Evolutionary conservation across 2,888 invertebrate genomes (phyloP), one percentile per base, ranked within the genome.

Genomic region (Aphodius sticticus): DNA sequence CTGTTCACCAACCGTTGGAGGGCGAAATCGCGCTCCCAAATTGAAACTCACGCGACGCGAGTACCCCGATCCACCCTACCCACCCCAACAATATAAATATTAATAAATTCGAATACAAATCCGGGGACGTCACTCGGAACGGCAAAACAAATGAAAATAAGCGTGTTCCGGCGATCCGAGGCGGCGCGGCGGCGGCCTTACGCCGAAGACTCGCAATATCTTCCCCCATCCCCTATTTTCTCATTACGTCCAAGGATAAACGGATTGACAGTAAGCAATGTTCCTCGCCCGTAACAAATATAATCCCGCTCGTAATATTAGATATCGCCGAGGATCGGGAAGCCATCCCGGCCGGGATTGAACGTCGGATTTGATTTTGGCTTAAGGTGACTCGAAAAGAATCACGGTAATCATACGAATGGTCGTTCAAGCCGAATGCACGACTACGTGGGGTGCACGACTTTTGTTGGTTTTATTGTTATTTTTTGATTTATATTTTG

Each of bases 61-160:
- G 53, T 12, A 53, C 53, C 53, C 53, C 53, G 53, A 53, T 53
- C 53, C 53, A 53, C 53, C 53, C 53, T 12, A 12, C 9, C 53
- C 9, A 7, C 7, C 53, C 53, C 53, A 12, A 12, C 53, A 53
- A 12, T 53, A 53, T 53, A 53, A 53, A 53, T 53, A 53, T 53
- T 53, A 53, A 53, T 53, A 53, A 53, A 53, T 53, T 53, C 53
- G 53, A 53, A 53, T 53, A 53, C 53, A 53, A 53, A 53, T 53
- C 53, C 53, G 7, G 12, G 9, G 53, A 53, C 53, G 53, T 53
- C 53, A 53, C 53, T 53, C 12, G 9, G 9, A 53, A 53, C 3
- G 53, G 7, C 53, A 12, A 53, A 53, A 53, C 53, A 53, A 53
- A 53, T 53, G 53, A 53, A 53, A 53, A 53, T 53, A 53, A 53